Evolutionary conservation across 2,888 invertebrate species (phyloP).

Genomic region (Galeruca laticollis): DNA sequence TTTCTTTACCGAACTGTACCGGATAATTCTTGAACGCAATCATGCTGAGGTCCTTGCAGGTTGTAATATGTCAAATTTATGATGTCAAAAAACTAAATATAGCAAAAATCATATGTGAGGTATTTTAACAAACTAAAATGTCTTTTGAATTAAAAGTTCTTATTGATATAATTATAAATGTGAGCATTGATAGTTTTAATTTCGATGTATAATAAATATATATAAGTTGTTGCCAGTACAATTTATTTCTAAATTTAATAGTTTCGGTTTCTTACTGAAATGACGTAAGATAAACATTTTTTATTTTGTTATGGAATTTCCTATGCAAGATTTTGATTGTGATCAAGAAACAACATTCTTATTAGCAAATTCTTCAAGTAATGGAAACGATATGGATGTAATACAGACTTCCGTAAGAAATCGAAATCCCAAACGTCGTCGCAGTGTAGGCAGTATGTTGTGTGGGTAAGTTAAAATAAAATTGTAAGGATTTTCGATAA

Average conservation of each 20-base stretch:
- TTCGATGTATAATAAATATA: neutral
- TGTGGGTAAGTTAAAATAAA: slow-evolving; percentile 58
- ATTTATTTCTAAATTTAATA: slow-evolving; percentile 5
- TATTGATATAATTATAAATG: neutral
- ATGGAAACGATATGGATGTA: slow-evolving; percentile 65
- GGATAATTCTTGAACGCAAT: neutral
- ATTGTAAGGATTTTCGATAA: slow-evolving; percentile 11
- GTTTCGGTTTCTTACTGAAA: slow-evolving; percentile 33
- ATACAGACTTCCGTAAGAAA: slow-evolving; percentile 57
- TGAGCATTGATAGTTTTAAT: no score
- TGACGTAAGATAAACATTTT: slow-evolving; percentile 35
- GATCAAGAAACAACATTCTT: slow-evolving; percentile 66
- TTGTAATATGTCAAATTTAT: neutral
- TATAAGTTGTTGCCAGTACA: neutral
- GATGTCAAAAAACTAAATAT: slow-evolving; percentile 10
- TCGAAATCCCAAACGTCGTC: slow-evolving; percentile 60
- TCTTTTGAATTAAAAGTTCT: neutral
- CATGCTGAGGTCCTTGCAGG: neutral
- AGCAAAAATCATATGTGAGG: slow-evolving; percentile 12
- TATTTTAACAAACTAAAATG: slow-evolving; percentile 11
- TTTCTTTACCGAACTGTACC: no score
- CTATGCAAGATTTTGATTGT: slow-evolving; percentile 66
- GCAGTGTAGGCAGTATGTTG: slow-evolving; percentile 58
- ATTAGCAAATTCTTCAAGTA: slow-evolving; percentile 60
- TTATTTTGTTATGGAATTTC: slow-evolving; percentile 65